Conservation (phyloP, 37 sponge, comb jelly and placozoan species). For the Hexactinellida sp. region DNA sequence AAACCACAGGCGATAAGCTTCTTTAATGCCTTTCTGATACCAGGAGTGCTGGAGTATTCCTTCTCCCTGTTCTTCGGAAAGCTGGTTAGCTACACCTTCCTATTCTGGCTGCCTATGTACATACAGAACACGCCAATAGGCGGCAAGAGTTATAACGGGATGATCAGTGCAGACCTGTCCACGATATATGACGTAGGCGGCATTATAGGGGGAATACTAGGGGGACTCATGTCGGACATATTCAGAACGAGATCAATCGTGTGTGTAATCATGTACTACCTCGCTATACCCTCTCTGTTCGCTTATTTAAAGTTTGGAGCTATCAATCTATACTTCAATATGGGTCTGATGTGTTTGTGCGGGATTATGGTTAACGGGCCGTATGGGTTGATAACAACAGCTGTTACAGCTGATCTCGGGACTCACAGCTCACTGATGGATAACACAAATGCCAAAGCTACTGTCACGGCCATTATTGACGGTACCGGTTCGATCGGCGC, state of each 20-base stretch:
- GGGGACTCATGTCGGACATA: conserved; percentile 51
- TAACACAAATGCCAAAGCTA: conserved; percentile 41
- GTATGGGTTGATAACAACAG: conserved; percentile 72
- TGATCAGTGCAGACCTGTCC: neutral
- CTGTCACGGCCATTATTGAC: conserved; percentile 59
- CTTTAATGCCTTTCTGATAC: conserved; percentile 21
- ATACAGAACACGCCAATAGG: neutral
- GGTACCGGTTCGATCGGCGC: conserved; percentile 51
- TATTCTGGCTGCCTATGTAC: conserved; percentile 77
- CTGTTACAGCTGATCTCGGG: conserved; percentile 72
- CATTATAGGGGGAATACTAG: conserved; percentile 34
- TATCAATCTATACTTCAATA: neutral
- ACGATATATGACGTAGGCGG: neutral
- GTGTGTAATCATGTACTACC: conserved; percentile 26
- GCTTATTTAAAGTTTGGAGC: neutral
- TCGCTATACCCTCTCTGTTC: conserved; percentile 35
- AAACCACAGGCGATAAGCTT: neutral
- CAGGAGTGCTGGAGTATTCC: conserved; percentile 78
- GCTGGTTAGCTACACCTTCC: conserved; percentile 69
- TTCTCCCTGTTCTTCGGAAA: conserved; percentile 77
- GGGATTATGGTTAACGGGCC: conserved; percentile 70
- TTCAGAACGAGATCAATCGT: conserved; percentile 37
- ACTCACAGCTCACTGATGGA: conserved; percentile 36
- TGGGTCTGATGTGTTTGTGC: conserved; percentile 35
- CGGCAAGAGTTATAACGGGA: neutral